Evolutionary conservation across 2,797 vertebrate species (phyloP), one percentile per base, ranked within the genome.

Genomic region (Cryptoprocta ferox): DNA sequence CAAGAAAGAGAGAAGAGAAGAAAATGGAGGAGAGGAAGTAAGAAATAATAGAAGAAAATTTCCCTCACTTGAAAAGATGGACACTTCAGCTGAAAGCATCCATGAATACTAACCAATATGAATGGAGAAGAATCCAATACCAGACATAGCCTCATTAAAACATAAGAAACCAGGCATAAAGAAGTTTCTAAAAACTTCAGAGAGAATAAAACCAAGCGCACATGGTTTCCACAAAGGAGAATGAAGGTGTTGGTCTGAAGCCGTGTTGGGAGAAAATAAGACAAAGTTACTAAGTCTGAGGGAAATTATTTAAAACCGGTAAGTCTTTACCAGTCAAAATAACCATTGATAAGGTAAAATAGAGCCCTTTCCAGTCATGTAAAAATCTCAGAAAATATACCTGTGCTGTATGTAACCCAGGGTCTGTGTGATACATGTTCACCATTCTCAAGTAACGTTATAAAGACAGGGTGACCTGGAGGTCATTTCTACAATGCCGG

Each of bases 111-210:
- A 84, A 73, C n/a, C 26, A 21, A 8, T 24, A 42, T 6, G 61
- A 61, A 50, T 59, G 79, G 65, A 50, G 84, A 30, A 48, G 35
- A 92, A 61, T 32, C 30, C 15, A 24, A 37, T n/a, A 66, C 26
- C 56, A 45, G 84, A 73, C 21, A 32, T 3, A 26, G 30, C 56
- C 84, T 89, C 28, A 68, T 78, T 61, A 91, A 89, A 89, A 56
- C 66, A 19, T 19, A 50, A 32, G 37, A 39, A 68, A n/a, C 39
- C 28, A 19, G 65, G 65, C 16, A 42, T 5, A 39, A 73, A 73
- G 37, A 61, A 42, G 12, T 56, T 73, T 16, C 66, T 42, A 39
- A 80, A 61, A 73, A 15, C 78, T 50, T 68, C 79, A 66, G 56
- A 68, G 61, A 61, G 66, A 24, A 81, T 6, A 68, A 80, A 75